Percentiles rank a stretch among this genome's conserved stretches.
phyloP scores from a whole-genome alignment of 2,888 invertebrate genomes.

The Apotomis betuletana region DNA sequence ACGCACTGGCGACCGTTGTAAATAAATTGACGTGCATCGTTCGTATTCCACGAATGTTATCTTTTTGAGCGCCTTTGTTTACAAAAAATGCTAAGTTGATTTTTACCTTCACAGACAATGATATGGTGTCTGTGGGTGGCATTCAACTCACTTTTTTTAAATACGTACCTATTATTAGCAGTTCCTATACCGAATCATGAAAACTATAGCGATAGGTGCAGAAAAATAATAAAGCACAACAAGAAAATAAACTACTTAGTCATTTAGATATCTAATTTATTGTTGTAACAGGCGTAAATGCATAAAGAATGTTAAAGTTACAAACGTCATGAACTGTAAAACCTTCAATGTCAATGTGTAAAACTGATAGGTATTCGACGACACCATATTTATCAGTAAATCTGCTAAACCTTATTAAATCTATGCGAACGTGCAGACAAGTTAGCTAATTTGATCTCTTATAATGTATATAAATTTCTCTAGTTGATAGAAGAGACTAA shows the following conservation, averaged over 20 bases:
- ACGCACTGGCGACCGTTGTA: too few relatives aligned
- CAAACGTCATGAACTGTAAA: not conserved
- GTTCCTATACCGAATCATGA: too few relatives aligned
- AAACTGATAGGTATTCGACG: slow-evolving; percentile 1
- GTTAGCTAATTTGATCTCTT: not conserved
- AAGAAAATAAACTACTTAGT: slow-evolving; percentile 6
- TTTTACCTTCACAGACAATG: too few relatives aligned
- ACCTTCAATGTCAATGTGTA: slow-evolving; percentile 2
- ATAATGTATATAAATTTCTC: slow-evolving; percentile 1
- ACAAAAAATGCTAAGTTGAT: too few relatives aligned
- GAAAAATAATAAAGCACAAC: not conserved
- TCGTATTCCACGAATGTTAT: too few relatives aligned
- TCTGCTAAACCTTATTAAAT: too few relatives aligned
- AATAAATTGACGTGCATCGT: too few relatives aligned
- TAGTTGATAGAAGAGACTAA: not conserved
- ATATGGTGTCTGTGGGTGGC: too few relatives aligned
- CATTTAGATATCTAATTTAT: not conserved
- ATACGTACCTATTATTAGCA: too few relatives aligned
- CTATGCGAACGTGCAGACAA: not conserved
- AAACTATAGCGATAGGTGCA: too few relatives aligned
- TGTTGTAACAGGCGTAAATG: not conserved
- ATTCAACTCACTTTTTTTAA: too few relatives aligned
- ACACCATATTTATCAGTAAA: not conserved
- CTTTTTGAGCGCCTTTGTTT: too few relatives aligned
- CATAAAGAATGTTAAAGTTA: not conserved